Evolutionary conservation across 2,113 vertebrate species (phyloP).

Genomic region (Arvicanthis niloticus): DNA sequence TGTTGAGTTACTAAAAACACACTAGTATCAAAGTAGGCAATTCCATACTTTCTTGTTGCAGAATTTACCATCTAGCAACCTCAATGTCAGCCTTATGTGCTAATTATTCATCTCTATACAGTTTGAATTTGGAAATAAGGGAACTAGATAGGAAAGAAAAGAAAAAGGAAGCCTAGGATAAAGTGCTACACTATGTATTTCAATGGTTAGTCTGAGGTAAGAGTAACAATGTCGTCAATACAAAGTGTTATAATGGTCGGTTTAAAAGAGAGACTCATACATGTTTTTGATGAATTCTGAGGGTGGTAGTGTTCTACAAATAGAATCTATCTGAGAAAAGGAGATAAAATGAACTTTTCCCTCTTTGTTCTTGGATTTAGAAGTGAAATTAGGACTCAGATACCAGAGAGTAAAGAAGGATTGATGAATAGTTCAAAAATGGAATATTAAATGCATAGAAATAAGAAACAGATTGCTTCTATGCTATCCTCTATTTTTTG

Average conservation of each 20-base stretch:
- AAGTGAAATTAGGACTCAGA: conserved; percentile 66
- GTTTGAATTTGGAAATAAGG: conserved; percentile 80
- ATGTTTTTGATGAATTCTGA: conserved; percentile 59
- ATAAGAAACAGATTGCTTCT: background rate
- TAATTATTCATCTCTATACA: conserved; percentile 80
- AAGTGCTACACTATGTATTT: conserved; percentile 81
- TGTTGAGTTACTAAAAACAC: conserved; percentile 15
- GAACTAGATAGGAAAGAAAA: conserved; percentile 72
- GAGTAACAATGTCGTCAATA: conserved; percentile 38
- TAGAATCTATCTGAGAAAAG: conserved; percentile 42
- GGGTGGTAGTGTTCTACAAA: conserved; percentile 4
- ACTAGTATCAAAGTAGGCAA: conserved; percentile 59
- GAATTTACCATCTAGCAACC: conserved; percentile 69
- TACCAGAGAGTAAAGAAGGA: conserved; percentile 39
- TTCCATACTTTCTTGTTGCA: conserved; percentile 26
- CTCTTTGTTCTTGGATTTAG: background rate
- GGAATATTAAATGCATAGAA: conserved; percentile 18
- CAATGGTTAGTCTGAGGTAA: conserved; percentile 72
- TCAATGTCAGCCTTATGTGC: conserved; percentile 72
- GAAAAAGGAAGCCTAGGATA: conserved; percentile 32
- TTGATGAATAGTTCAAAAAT: conserved; percentile 22
- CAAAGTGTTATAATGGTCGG: conserved; percentile 58
- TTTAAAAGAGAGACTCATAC: conserved; percentile 3
- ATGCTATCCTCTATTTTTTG: conserved; percentile 14
- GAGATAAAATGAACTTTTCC: conserved; percentile 10